A percentile compares a stretch with the other conserved stretches of the same genome.
Evolutionary conservation across 2,888 invertebrate genomes (phyloP).

Genomic region (Timema podura): DNA sequence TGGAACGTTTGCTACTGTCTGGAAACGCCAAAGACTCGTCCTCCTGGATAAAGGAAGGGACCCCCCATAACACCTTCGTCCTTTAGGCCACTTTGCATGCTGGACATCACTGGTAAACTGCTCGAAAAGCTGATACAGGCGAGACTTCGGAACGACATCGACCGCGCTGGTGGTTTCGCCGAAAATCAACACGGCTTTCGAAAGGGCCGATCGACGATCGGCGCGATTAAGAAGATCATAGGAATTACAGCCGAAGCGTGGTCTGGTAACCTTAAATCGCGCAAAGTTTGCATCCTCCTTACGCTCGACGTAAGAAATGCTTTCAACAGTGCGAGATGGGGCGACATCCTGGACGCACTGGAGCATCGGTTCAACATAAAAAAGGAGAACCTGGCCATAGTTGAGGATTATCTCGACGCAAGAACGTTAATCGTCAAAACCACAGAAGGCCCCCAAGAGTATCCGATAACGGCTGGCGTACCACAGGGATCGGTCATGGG

Average conservation of each 20-base stretch:
- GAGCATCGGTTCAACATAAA: background rate
- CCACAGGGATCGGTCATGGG: background rate
- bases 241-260: too few relatives aligned
- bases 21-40: too few relatives aligned
- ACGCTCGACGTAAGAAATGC: too few relatives aligned
- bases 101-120: background rate
- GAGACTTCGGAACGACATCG: background rate
- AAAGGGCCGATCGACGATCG: conserved; percentile 9
- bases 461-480: background rate
- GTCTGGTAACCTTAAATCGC: background rate
- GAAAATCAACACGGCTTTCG: background rate
- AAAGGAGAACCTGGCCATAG: background rate
- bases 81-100: too few relatives aligned
- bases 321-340: background rate
- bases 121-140: background rate
- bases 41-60: too few relatives aligned
- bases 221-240: background rate
- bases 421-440: conserved; percentile 2
- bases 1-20: too few relatives aligned
- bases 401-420: background rate
- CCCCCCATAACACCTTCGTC: too few relatives aligned
- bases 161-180: background rate
- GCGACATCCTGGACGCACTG: background rate
- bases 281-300: background rate
- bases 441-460: background rate